phyloP scores from a whole-genome alignment of 2,888 invertebrate genomes.

The Panorpa germanica region DNA sequence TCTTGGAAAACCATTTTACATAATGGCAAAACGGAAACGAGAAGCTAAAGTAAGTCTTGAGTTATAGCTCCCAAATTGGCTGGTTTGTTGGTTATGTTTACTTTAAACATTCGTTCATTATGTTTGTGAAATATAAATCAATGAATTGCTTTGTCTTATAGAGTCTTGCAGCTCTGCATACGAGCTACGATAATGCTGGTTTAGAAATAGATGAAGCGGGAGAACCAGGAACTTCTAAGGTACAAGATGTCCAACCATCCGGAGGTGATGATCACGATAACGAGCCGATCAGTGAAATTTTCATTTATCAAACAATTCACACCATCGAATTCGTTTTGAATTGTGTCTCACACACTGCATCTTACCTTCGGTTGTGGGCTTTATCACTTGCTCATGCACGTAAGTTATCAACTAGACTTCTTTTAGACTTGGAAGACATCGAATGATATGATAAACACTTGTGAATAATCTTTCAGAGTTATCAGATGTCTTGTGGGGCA shows the following conservation, averaged over 20 bases:
- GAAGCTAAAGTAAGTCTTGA: not conserved
- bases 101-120: too few relatives aligned
- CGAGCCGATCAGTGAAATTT: slow-evolving; percentile 47
- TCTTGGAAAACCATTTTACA: slow-evolving; percentile 54
- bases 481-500: slow-evolving; percentile 63
- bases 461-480: slow-evolving; percentile 34
- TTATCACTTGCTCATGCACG: slow-evolving; percentile 75
- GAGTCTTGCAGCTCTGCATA: too few relatives aligned
- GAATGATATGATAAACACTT: not conserved
- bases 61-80: too few relatives aligned
- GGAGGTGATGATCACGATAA: slow-evolving; percentile 22
- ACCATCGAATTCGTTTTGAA: slow-evolving; percentile 82
- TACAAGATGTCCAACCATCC: slow-evolving; percentile 21
- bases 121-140: too few relatives aligned
- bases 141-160: too few relatives aligned
- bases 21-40: slow-evolving; percentile 23
- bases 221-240: too few relatives aligned
- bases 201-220: too few relatives aligned
- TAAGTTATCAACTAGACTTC: slow-evolving; percentile 26
- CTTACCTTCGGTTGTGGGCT: slow-evolving; percentile 80
- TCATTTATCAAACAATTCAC: slow-evolving; percentile 74
- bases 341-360: slow-evolving; percentile 83
- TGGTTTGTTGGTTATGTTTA: too few relatives aligned
- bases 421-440: not conserved
- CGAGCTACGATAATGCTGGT: too few relatives aligned